Evolutionary conservation across 2,113 vertebrate genomes (phyloP), one percentile per base, ranked within the genome.

Genomic region (Cyprinodon brontotheroides): DNA sequence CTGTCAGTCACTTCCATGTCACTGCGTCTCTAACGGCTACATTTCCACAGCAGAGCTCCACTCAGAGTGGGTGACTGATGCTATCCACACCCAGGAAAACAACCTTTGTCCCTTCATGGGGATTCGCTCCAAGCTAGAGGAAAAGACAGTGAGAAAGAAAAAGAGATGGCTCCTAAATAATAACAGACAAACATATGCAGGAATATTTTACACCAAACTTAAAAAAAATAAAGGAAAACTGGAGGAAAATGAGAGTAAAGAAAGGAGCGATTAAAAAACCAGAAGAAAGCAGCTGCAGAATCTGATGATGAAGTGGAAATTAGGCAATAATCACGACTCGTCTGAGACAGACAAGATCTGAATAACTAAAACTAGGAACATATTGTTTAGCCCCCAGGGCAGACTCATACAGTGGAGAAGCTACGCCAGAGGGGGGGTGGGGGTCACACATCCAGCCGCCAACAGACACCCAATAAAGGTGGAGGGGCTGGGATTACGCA

Each of bases 311-410:
- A 57, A 13, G 29, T 15, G 7, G 50, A 68, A 45, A 68, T 17
- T 11, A 70, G 62, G 15, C 36, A 38, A 38, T 22, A 13, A 20
- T 20, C 47, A 36, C 7, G 14, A 64, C 37, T 63, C 4, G 10
- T 20, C 20, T 40, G 17, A 67, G 17, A 76, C 11, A 17, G 10
- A 76, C 11, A 17, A 10, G 61, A 85, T 92, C 79, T 69, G 79
- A 82, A 87, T 92, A 93, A 95, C 93, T 92, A 92, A 81, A 89
- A 87, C 86, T 74, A 81, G 74, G 66, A 73, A 80, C 93, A 95
- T 95, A 94, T 94, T 95, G 94, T 81, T 83, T 78, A 83, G 81
- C 93, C 94, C 92, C 78, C 68, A 84, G 94, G 94, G 92, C 94
- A 94, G 93, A 95, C 93, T 94, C 94, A 78, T 89, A 92, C 93